Conservation (phyloP, 2,797 vertebrate species). For the Sebastes oblongus region DNA sequence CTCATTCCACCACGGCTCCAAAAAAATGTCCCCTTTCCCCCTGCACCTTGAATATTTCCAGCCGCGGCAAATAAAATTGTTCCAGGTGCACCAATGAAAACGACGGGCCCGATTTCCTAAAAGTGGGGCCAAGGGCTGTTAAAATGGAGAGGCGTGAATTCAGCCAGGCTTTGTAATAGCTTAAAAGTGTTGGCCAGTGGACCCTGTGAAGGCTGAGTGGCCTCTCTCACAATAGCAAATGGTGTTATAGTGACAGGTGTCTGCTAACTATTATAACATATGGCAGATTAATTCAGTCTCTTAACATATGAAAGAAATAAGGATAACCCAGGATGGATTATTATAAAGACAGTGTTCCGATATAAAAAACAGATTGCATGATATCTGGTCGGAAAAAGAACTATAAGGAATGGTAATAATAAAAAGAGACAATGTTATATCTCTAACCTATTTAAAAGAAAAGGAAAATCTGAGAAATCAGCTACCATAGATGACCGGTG, state of each 20-base stretch:
- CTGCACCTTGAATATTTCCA: slow-evolving; percentile 69
- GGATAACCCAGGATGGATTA: neutral
- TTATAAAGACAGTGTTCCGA: slow-evolving; percentile 6
- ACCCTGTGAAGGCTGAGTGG: slow-evolving; percentile 54
- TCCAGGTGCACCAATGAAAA: slow-evolving; percentile 79
- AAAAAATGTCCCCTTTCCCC: slow-evolving; percentile 62
- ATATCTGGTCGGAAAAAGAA: neutral
- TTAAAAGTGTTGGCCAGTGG: slow-evolving; percentile 53
- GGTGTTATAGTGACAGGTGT: slow-evolving; percentile 76
- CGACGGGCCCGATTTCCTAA: slow-evolving; percentile 53
- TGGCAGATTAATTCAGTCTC: slow-evolving; percentile 52
- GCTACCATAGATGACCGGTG: neutral
- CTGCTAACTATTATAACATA: slow-evolving; percentile 72
- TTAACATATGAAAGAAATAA: slow-evolving; percentile 15
- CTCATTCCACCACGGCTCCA: slow-evolving; percentile 49
- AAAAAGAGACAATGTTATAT: neutral
- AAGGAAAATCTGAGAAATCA: neutral
- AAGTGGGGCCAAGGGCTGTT: slow-evolving; percentile 63
- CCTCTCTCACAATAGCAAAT: slow-evolving; percentile 50
- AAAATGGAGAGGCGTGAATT: slow-evolving; percentile 74
- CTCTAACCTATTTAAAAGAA: too few species aligned
- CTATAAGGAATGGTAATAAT: neutral
- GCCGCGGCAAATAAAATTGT: slow-evolving; percentile 73
- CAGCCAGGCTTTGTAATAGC: slow-evolving; percentile 64
- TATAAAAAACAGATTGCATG: neutral